These are phyloP conservation scores for Heliconius erato DNA, from an alignment of 2,888 invertebrate species.

Conservation along the genomic window DNA sequence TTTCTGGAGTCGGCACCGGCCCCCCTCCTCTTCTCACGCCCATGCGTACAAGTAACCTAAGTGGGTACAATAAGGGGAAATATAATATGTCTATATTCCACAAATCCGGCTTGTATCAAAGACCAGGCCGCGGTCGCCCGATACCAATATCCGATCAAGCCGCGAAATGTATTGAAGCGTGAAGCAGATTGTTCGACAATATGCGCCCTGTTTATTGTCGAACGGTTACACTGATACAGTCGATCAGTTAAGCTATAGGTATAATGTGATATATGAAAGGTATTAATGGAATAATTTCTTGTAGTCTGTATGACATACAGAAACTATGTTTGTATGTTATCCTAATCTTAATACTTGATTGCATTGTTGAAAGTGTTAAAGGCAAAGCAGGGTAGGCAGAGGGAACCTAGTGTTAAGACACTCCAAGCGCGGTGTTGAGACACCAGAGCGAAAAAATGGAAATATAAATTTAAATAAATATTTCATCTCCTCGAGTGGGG, in stretches of 20 bases:
- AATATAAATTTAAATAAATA: too few relatives aligned
- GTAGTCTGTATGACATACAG: not conserved
- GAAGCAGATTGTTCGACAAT: slow-evolving; percentile 40
- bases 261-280: too few relatives aligned
- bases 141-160: slow-evolving; percentile 36
- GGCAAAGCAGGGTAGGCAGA: too few relatives aligned
- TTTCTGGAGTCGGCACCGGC: too few relatives aligned
- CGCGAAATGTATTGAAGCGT: slow-evolving; percentile 39
- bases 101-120: slow-evolving; percentile 36
- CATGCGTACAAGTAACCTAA: not conserved
- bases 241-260: not conserved
- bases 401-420: too few relatives aligned
- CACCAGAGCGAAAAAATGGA: too few relatives aligned
- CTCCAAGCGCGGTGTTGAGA: too few relatives aligned
- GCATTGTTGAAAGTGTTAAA: too few relatives aligned
- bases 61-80: slow-evolving; percentile 19
- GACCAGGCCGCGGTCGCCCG: slow-evolving; percentile 33
- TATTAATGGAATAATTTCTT: not conserved
- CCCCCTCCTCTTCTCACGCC: too few relatives aligned
- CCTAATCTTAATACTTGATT: too few relatives aligned
- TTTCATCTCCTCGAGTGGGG: too few relatives aligned
- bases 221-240: not conserved
- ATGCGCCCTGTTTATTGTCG: slow-evolving; percentile 34
- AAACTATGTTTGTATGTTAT: not conserved
- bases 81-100: slow-evolving; percentile 22